phyloP scores from a whole-genome alignment of 2,888 invertebrate genomes.

The Parelbella ahira region DNA sequence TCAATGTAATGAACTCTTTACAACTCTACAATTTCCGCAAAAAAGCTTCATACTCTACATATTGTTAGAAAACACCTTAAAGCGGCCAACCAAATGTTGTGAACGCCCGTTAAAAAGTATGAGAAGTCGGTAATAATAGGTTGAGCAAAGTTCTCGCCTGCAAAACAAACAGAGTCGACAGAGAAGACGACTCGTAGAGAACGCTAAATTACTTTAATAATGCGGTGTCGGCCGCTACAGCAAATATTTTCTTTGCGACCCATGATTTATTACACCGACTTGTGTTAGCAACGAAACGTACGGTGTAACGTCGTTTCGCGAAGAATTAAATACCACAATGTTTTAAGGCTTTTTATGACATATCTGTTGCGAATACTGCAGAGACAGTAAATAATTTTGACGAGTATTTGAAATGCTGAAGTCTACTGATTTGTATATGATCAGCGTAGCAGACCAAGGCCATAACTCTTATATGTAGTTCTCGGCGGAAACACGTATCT shows the following conservation, averaged over 20 bases:
- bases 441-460: too few species aligned
- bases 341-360: too few species aligned
- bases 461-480: too few species aligned
- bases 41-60: too few species aligned
- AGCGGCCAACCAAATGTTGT: slow-evolving; percentile 44
- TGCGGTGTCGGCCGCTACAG: slow-evolving; percentile 29
- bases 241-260: slow-evolving; percentile 31
- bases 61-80: background rate
- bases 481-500: too few species aligned
- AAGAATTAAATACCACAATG: too few species aligned
- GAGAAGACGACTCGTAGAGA: slow-evolving; percentile 52
- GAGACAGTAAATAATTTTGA: too few species aligned
- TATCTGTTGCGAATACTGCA: too few species aligned
- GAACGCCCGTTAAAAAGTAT: slow-evolving; percentile 64
- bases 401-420: too few species aligned
- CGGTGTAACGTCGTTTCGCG: slow-evolving; percentile 14
- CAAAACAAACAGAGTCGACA: slow-evolving; percentile 75
- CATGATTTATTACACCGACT: slow-evolving; percentile 31
- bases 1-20: too few species aligned
- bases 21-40: too few species aligned
- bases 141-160: slow-evolving; percentile 76
- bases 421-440: too few species aligned
- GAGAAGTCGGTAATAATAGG: slow-evolving; percentile 75
- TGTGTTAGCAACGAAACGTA: slow-evolving; percentile 14
- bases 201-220: slow-evolving; percentile 66